phyloP scores from a whole-genome alignment of 2,888 invertebrate genomes.

The Notodonta dromedarius region DNA sequence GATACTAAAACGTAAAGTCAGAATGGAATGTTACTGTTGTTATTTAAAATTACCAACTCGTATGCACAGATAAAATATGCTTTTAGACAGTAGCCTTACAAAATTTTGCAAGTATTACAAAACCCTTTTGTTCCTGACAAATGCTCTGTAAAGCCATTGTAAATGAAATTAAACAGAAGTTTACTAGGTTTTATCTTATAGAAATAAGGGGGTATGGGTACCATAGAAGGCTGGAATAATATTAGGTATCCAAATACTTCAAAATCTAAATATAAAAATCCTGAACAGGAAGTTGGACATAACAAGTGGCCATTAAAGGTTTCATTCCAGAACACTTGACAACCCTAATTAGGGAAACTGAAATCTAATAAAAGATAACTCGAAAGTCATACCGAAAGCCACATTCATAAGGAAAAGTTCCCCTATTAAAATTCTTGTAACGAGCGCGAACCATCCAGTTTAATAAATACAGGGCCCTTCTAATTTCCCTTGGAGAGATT shows the following conservation, averaged over 20 bases:
- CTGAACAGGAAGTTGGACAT: constrained; percentile 20
- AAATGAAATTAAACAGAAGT: too few relatives aligned
- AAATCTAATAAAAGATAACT: constrained; percentile 82
- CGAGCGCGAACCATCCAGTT: constrained; percentile 77
- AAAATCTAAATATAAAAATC: constrained; percentile 20
- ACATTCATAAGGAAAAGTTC: constrained; percentile 82
- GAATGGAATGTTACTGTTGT: neutral
- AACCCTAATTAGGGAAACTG: constrained; percentile 74
- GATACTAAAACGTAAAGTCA: constrained; percentile 14
- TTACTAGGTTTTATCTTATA: too few relatives aligned
- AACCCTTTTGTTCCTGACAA: too few relatives aligned
- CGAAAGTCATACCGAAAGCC: constrained; percentile 68
- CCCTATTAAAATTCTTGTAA: constrained; percentile 82
- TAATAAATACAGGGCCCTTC: constrained; percentile 80
- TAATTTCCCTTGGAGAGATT: constrained; percentile 82
- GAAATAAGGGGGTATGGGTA: too few relatives aligned
- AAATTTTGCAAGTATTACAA: neutral
- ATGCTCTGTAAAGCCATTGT: too few relatives aligned
- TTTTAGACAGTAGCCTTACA: neutral
- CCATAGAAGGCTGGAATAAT: neutral
- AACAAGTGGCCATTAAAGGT: constrained; percentile 62
- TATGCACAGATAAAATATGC: neutral
- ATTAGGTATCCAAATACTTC: neutral
- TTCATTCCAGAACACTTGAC: constrained; percentile 70
- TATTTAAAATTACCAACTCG: neutral